A percentile compares a stretch with the other conserved stretches of the same genome.
Conservation (phyloP, 1,140 invertebrate genomes). For the Zaprionus tsacasi region DNA sequence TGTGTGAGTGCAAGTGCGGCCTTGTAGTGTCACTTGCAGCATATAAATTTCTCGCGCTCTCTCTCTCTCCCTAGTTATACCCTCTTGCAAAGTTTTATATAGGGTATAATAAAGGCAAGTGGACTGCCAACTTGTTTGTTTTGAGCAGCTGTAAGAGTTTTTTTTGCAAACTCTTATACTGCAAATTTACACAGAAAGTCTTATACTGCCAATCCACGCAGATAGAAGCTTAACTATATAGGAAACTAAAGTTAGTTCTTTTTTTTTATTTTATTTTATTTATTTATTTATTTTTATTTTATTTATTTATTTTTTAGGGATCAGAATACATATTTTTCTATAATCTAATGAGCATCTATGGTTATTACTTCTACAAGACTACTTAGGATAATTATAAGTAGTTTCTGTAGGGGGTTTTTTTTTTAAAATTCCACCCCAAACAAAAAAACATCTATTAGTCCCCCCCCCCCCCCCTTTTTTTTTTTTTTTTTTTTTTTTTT, state of each 20-base stretch:
- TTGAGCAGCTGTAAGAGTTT: neutral
- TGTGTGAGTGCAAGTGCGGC: constrained; percentile 43
- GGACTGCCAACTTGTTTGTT: neutral
- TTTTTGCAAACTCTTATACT: no score
- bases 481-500: no score
- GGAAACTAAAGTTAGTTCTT: no score
- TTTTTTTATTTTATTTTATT: no score
- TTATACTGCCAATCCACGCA: neutral
- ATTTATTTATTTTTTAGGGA: neutral
- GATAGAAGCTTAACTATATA: neutral
- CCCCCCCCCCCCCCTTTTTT: no score
- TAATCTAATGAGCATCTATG: no score
- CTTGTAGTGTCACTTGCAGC: constrained; percentile 77
- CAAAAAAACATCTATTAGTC: no score
- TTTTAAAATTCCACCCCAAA: no score
- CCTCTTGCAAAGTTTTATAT: neutral
- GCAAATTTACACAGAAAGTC: neutral
- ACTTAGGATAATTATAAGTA: no score
- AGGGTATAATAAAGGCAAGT: constrained; percentile 10
- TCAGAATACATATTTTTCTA: no score
- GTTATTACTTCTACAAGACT: no score
- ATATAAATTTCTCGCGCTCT: constrained; percentile 49
- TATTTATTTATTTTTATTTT: neutral
- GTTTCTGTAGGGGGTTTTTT: no score
- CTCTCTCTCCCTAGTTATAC: constrained; percentile 11